Evolutionary conservation across 2,113 vertebrate species (phyloP).

Genomic region (Malurus cyaneus): DNA sequence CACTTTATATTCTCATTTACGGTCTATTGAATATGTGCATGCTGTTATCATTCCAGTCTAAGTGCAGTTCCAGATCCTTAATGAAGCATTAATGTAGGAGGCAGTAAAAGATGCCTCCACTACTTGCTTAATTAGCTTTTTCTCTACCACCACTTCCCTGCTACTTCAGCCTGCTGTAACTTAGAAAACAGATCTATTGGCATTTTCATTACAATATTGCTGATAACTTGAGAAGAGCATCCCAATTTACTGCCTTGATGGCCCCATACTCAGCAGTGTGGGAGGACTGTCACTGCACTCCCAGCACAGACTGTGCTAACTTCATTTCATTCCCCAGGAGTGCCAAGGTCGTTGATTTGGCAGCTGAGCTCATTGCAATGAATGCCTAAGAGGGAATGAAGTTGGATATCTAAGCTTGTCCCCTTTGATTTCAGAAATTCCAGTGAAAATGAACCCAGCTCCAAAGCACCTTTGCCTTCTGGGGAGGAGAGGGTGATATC

Average conservation of each 20-base stretch:
- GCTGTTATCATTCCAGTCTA: background rate
- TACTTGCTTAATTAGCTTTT: conserved; percentile 9
- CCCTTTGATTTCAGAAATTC: background rate
- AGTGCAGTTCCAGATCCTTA: background rate
- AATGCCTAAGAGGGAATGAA: background rate
- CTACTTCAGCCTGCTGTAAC: background rate
- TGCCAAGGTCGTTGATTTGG: background rate
- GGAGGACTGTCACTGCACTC: background rate
- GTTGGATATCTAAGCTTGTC: background rate
- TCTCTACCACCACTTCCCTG: background rate
- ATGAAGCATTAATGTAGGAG: background rate
- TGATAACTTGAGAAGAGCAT: background rate
- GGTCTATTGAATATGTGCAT: background rate
- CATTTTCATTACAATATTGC: background rate
- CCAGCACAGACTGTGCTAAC: background rate
- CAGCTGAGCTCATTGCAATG: background rate
- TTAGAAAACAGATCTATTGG: background rate
- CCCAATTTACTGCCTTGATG: background rate
- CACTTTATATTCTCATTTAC: background rate
- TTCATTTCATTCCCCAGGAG: background rate
- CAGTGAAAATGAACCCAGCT: background rate
- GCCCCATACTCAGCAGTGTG: background rate
- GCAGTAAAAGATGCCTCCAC: background rate
- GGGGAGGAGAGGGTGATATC: background rate
- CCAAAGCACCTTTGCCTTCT: background rate